Base-by-base conservation (phyloP, 1,140 invertebrate genomes). In the Littorina saxatilis region DNA sequence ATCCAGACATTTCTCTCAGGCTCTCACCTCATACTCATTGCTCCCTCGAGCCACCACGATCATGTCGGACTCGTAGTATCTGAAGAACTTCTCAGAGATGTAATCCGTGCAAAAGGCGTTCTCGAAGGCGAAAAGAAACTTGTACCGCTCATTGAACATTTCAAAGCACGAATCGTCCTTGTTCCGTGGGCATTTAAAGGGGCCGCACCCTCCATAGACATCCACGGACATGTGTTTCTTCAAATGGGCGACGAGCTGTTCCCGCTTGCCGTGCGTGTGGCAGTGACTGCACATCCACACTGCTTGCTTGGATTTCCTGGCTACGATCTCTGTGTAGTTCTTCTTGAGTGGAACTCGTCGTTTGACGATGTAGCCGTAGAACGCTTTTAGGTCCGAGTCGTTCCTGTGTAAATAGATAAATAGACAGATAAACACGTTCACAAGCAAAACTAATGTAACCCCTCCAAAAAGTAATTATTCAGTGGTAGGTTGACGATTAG, bases 21-120 rank as follows among this genome's bases (percentile, higher is more conserved):
- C n/a, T n/a, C n/a, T n/a, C n/a, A 75, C 73, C 47, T 35, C 40
- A 23, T 91, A 88, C 27, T 83, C 68, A 89, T 74, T 63, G 32
- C 63, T 95, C 0, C 95, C 95, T 55, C 96, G 72, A 2, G 80
- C 97, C 1, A 98, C 98, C 96, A 99, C 98, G 43, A 98, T 97
- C 75, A 98, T 96, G 0, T 86, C 66, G 58, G 40, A 47, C 32
- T 82, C 50, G 2, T 80, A 32, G 27, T 84, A 84, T 58, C 74
- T 35, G 75, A 83, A 85, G 55, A 87, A 83, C 72, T 85, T 85
- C 63, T 87, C 85, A n/a, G 85, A 80, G 50, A 85, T 70, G 76
- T 87, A 87, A 55, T 87, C 81, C 5, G 68, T 50, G 47, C 82
- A 85, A 50, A 81, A 82, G 43, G 63, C 50, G 63, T 83, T 85